These are phyloP conservation scores for Helleia helle DNA, from an alignment of 2,888 invertebrate species.

Conservation along the genomic window DNA sequence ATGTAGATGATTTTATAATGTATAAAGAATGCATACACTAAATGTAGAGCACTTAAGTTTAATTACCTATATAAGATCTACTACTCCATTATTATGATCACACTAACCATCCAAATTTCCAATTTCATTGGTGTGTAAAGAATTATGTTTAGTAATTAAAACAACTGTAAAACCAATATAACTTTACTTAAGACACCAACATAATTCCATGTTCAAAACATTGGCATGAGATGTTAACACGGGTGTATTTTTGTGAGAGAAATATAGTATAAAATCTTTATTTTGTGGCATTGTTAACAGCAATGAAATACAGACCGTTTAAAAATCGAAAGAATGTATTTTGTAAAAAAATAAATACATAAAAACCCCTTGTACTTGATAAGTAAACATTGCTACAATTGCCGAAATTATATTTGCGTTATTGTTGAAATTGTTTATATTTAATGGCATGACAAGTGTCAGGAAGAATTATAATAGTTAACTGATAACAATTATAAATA, in stretches of 20 bases:
- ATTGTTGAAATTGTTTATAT: neutral
- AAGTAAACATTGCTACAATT: constrained; percentile 1
- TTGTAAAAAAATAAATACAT: neutral
- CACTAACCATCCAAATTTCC: no score
- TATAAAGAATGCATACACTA: no score
- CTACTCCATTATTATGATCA: no score
- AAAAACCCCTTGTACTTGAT: neutral
- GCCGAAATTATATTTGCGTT: neutral
- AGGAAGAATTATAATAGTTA: no score
- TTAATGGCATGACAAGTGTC: neutral
- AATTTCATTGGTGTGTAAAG: no score
- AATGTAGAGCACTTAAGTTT: no score
- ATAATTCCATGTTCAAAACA: constrained; percentile 1
- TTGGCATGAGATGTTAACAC: neutral
- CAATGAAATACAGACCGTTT: neutral
- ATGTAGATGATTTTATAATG: no score
- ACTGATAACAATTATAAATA: neutral
- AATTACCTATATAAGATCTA: no score
- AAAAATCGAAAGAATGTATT: neutral
- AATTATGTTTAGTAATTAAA: neutral
- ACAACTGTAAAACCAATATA: constrained; percentile 6
- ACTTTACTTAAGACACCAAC: constrained; percentile 6
- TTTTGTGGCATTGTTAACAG: neutral
- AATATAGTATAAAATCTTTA: neutral
- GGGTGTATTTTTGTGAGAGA: neutral